Conservation (phyloP, 2,113 vertebrate species). For the Melanotaenia duboulayi region DNA sequence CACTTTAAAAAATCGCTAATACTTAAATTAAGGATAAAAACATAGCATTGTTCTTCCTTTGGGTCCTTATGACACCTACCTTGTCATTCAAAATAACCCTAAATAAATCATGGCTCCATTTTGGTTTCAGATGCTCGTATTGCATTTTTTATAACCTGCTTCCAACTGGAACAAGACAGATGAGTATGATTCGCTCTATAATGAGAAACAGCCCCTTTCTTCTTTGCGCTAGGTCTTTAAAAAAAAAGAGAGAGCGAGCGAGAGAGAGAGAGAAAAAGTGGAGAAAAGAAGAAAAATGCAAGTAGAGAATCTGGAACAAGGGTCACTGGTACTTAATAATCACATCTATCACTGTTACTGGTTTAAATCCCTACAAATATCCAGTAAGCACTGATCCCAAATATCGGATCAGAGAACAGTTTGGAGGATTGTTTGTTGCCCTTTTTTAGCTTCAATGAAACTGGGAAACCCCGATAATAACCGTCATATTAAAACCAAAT, state of each 20-base stretch:
- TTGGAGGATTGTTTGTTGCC: no score
- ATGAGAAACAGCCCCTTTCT: conserved; percentile 73
- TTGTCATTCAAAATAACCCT: conserved; percentile 20
- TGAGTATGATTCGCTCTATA: conserved; percentile 66
- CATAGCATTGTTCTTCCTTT: background rate
- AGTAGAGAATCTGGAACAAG: conserved; percentile 50
- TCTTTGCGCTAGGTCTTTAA: conserved; percentile 53
- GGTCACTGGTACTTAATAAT: conserved; percentile 33
- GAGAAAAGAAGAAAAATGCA: conserved; percentile 22
- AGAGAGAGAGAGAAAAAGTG: no score
- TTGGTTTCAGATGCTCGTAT: conserved; percentile 37
- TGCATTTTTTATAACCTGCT: conserved; percentile 65
- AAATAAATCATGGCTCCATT: conserved; percentile 15
- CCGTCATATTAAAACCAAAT: background rate
- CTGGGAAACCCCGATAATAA: background rate
- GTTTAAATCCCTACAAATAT: conserved; percentile 1
- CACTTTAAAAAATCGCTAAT: background rate
- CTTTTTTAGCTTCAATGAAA: background rate
- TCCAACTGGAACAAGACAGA: conserved; percentile 71
- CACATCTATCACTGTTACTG: background rate
- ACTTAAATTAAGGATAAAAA: no score
- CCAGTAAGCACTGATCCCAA: background rate
- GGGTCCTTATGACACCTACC: background rate
- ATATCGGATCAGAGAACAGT: background rate
- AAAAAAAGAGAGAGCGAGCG: no score